Base-by-base conservation (phyloP, 2,888 invertebrate genomes). In the Standfussiana lucernea region DNA sequence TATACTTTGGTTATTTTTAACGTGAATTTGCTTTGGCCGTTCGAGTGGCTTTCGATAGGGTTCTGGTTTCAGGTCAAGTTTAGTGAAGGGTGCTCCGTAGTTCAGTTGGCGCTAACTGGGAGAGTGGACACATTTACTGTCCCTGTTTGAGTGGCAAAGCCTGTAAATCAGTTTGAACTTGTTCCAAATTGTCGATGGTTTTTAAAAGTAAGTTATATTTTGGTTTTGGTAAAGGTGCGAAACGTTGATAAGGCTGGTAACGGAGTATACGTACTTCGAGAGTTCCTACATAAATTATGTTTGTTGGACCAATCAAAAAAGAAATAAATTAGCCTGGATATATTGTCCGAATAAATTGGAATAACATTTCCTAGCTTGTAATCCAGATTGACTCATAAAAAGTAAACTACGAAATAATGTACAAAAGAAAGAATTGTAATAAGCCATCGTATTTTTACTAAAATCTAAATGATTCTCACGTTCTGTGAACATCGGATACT, bases 61-160 rank as follows among this genome's bases (percentile, higher is more conserved):
- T 78, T 76, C 87, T 83, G 78, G 68, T 88, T 86, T 70, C 88
- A 86, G 86, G 88, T 88, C 87, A 87, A 88, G 87, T 75, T 86
- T 84, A 75, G 21, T 79, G 47, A 53, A 87, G 82, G 64, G 73
- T 42, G 35, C 79, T 86, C 67, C 45, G 5, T 37, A 77, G 75
- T 82, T 82, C 79, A 80, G 75, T 77, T 82, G 84, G 78, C 78
- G 87, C 75, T 80, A 87, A 82, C 84, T 50, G 87, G 70, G 82
- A 65, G 59, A 74, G 71, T 64, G 42, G 35, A 66, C 61, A 86
- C 40, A 72, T 75, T 80, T 75, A 75, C 61, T 45, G 72, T 70
- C 64, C 66, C 65, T 42, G 56, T 73, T 71, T n/a, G 64, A 69
- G 67, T 32, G 65, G 21, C 53, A 75, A 50, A 40, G 32, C 32